Conservation (phyloP, 2,113 vertebrate genomes). For the Ammodytes marinus region DNA sequence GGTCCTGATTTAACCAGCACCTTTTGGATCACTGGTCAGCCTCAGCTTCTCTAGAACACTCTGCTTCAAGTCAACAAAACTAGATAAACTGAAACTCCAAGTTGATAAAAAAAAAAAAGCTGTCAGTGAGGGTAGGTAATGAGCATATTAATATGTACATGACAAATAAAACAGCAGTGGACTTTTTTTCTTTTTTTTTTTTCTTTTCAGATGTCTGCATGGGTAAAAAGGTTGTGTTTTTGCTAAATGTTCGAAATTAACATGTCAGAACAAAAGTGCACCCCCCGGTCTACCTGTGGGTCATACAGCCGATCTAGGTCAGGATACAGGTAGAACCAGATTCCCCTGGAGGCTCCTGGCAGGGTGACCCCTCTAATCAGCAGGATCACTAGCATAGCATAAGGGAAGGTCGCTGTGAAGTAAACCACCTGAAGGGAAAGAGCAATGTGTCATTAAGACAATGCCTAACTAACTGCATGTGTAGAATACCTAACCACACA, state of each 20-base stretch:
- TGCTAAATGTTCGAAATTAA: not conserved
- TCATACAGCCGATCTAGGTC: conserved; percentile 91
- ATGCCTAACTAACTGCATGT: not conserved
- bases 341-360: conserved; percentile 90
- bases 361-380: conserved; percentile 92
- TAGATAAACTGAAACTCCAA: not conserved
- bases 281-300: conserved; percentile 87
- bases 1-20: not conserved
- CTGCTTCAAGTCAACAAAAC: not conserved
- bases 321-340: conserved; percentile 94
- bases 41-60: not conserved
- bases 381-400: conserved; percentile 93
- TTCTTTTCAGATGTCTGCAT: not conserved
- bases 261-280: not conserved
- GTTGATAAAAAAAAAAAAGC: not conserved
- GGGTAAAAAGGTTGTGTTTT: not conserved
- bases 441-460: not conserved
- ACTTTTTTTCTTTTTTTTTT: not conserved
- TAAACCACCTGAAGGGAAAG: conserved; percentile 90
- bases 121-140: not conserved
- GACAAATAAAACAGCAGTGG: too few species aligned
- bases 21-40: not conserved
- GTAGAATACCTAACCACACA: not conserved
- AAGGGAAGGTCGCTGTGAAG: conserved; percentile 96
- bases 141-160: not conserved